Evolutionary conservation across 2,888 invertebrate genomes (phyloP), one percentile per base, ranked within the genome.

Genomic region (Macaria notata): DNA sequence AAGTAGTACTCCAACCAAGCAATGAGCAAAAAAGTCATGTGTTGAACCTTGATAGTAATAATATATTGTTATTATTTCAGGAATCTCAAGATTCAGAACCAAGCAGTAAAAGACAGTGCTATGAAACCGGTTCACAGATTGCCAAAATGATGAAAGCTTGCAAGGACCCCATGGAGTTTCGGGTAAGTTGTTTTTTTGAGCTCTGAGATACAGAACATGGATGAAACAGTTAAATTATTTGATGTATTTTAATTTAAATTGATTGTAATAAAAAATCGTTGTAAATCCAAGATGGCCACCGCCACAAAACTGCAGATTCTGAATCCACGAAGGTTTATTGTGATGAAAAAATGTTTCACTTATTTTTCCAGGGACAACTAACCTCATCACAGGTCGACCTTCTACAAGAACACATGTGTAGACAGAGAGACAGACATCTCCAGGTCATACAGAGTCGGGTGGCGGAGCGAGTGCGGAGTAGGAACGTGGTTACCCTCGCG

Each of bases 101-200:
- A 0, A 62, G 55, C 0, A 76, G 54, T 0, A 77, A 64, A 31
- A 69, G 69, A 6, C 59, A 36, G 0, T 57, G 61, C 4, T 54
- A 71, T 7, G 84, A 84, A 2, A 83, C 73, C 45, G 83, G 84
- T 0, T 84, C 86, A 0, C 89, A 92, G 52, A 78, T 92, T 42
- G 80, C 79, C 6, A 83, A 81, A 53, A 68, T 84, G 30, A 78
- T 93, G 73, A 90, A 88, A 64, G 79, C 56, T 1, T 81, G 85
- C 57, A 84, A 73, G 44, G 93, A 93, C 66, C 90, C 92, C 0
- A 78, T 77, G 45, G 85, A 86, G 55, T 82, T 92, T 55, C 81
- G 84, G 74, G 93, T 93, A 67, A 76, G 75, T 36, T 19, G 19
- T 19, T 19, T 19, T 19, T 19, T 19, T 19, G 19, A 19, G 19